These are phyloP conservation scores for Hypolimnas misippus DNA, from an alignment of 2,888 invertebrate genomes.

Conservation along the genomic window DNA sequence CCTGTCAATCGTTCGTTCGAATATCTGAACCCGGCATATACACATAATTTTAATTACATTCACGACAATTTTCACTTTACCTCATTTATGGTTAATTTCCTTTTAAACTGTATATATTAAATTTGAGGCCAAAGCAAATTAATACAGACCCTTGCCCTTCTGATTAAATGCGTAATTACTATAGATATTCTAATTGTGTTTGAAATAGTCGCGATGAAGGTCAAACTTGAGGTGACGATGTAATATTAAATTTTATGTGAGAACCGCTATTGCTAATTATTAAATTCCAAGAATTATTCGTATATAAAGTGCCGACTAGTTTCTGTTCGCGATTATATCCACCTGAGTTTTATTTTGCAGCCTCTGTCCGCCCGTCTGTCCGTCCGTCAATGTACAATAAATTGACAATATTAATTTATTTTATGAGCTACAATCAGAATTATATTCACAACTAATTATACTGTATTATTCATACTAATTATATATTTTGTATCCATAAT, in stretches of 20 bases:
- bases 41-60: no score
- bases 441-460: no score
- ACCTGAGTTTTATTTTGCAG: background rate
- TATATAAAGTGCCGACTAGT: no score
- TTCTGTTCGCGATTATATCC: background rate
- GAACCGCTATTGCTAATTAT: slow-evolving; percentile 1
- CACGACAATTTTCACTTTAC: background rate
- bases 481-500: no score
- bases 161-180: slow-evolving; percentile 7
- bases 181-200: slow-evolving; percentile 28
- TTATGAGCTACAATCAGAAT: no score
- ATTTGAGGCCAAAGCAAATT: slow-evolving; percentile 24
- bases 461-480: no score
- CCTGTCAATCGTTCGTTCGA: no score
- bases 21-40: no score
- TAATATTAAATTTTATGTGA: slow-evolving; percentile 22
- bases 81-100: slow-evolving; percentile 6
- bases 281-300: no score
- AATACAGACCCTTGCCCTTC: slow-evolving; percentile 19
- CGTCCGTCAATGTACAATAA: no score
- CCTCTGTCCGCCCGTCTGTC: no score
- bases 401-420: no score
- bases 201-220: slow-evolving; percentile 23
- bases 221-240: slow-evolving; percentile 22
- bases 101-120: slow-evolving; percentile 17